Percentiles rank a stretch among this genome's conserved stretches.
Conservation (phyloP, 2,888 invertebrate species). For the Mesorhabditis spiculigera region DNA sequence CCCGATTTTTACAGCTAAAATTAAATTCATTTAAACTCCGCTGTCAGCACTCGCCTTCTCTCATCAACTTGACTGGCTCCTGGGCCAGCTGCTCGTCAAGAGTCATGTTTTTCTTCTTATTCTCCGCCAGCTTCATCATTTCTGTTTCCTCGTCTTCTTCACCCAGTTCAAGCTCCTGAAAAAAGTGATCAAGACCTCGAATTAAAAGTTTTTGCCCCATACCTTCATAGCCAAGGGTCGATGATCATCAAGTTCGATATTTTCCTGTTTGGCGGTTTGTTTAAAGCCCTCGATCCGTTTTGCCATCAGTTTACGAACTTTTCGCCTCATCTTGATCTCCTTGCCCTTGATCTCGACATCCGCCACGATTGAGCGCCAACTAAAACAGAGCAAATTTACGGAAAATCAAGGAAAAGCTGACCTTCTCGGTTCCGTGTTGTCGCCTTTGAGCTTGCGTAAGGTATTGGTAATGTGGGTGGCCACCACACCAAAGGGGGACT, state of each 20-base stretch:
- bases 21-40: not conserved
- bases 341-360: not conserved
- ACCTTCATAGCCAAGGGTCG: not conserved
- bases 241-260: constrained; percentile 4
- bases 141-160: constrained; percentile 19
- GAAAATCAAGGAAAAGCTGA: not conserved
- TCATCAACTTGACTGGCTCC: constrained; percentile 21
- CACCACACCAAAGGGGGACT: not conserved
- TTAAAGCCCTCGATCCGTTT: not conserved
- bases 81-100: constrained; percentile 18
- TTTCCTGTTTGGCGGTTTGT: constrained; percentile 1
- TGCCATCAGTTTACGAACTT: not conserved
- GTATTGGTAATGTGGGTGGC: not conserved
- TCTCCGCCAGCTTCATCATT: constrained; percentile 14
- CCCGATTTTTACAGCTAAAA: constrained; percentile 27
- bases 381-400: not conserved
- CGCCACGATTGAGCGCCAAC: not conserved
- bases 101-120: constrained; percentile 20
- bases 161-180: constrained; percentile 11
- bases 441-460: not conserved
- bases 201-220: not conserved
- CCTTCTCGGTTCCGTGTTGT: not conserved
- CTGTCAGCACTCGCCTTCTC: constrained; percentile 9
- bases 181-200: not conserved
- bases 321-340: not conserved